phyloP scores from a whole-genome alignment of 1,140 invertebrate species.

The Aphaenogaster ashmeadi region DNA sequence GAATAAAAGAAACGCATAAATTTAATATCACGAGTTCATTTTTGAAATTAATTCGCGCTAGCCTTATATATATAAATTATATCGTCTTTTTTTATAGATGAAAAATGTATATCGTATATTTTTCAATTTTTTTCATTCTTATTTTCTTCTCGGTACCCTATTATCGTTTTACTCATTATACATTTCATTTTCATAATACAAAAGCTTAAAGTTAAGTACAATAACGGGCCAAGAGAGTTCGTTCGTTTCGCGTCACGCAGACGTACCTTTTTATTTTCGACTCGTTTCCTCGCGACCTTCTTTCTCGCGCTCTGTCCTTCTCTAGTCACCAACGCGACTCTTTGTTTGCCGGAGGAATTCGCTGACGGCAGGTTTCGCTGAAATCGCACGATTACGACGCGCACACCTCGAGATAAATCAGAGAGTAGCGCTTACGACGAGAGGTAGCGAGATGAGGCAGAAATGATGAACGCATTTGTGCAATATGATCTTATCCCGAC shows the following conservation, averaged over 20 bases:
- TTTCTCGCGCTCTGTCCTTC: slow-evolving; percentile 37
- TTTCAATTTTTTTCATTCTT: neutral
- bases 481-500: slow-evolving; percentile 42
- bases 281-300: slow-evolving; percentile 44
- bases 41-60: neutral
- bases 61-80: neutral
- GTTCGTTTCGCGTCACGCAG: slow-evolving; percentile 5
- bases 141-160: neutral
- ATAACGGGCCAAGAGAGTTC: neutral
- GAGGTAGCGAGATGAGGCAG: slow-evolving; percentile 36
- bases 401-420: slow-evolving; percentile 73
- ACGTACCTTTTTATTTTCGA: slow-evolving; percentile 33
- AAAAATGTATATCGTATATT: neutral
- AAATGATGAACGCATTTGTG: slow-evolving; percentile 4
- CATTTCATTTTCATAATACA: slow-evolving; percentile 21
- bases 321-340: slow-evolving; percentile 65
- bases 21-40: slow-evolving; percentile 1
- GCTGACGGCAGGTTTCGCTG: slow-evolving; percentile 79
- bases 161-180: slow-evolving; percentile 1
- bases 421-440: slow-evolving; percentile 15
- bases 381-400: slow-evolving; percentile 74
- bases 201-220: neutral
- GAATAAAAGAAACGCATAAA: neutral
- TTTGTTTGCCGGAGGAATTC: slow-evolving; percentile 79
- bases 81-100: neutral